Percentiles rank a stretch among this genome's conserved stretches.
phyloP scores from a whole-genome alignment of 2,888 invertebrate species.

The Herminia tarsipennalis region DNA sequence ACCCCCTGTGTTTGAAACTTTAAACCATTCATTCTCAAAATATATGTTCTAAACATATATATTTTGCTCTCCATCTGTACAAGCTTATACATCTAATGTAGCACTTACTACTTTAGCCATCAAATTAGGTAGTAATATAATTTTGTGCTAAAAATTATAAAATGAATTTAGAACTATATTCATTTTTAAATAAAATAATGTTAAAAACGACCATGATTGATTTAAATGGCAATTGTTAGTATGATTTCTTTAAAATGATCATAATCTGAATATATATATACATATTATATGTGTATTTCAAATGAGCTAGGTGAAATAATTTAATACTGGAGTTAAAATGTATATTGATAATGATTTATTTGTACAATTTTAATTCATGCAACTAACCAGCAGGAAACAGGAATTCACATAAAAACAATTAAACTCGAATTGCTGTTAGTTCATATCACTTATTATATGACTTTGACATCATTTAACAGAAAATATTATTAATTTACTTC shows the following conservation, averaged over 20 bases:
- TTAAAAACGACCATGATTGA: conserved; percentile 21
- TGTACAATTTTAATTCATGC: conserved; percentile 38
- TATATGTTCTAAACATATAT: no score
- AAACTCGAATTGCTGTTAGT: conserved; percentile 11
- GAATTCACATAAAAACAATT: conserved; percentile 16
- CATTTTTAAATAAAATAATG: conserved; percentile 26
- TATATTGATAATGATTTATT: conserved; percentile 22
- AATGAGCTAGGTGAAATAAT: conserved; percentile 38
- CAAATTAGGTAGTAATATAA: conserved; percentile 18
- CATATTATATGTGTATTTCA: conserved; percentile 6
- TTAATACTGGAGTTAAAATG: conserved; percentile 46
- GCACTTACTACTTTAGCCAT: conserved; percentile 11
- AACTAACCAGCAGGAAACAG: conserved; percentile 6
- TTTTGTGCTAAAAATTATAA: conserved; percentile 36
- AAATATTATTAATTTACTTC: conserved; percentile 21
- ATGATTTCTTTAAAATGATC: conserved; percentile 13
- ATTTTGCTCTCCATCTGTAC: conserved; percentile 35
- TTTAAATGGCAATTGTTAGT: conserved; percentile 8
- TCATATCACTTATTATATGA: conserved; percentile 13
- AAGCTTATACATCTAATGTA: conserved; percentile 24
- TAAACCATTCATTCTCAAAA: no score
- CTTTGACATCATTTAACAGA: conserved; percentile 15
- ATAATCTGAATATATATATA: no score
- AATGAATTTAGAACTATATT: conserved; percentile 38
- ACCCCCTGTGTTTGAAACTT: no score